A percentile compares a stretch with the other conserved stretches of the same genome.
phyloP scores from a whole-genome alignment of 2,113 vertebrate genomes.

The Pteronura brasiliensis region DNA sequence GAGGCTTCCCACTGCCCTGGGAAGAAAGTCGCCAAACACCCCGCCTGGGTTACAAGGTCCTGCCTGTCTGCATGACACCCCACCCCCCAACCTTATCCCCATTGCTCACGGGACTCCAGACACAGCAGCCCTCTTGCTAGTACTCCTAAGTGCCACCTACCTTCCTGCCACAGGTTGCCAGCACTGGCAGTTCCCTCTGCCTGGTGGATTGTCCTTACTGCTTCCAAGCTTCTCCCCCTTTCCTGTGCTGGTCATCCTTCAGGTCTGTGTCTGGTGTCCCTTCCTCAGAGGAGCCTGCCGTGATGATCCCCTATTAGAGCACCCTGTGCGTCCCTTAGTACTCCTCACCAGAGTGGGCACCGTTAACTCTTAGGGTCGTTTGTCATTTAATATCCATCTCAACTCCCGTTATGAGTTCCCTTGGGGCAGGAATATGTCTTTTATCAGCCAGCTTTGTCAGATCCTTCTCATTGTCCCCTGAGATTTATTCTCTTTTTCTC shows the following conservation, averaged over 20 bases:
- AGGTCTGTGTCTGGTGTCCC: neutral
- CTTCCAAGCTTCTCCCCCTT: rapidly evolving
- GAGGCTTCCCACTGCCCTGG: neutral
- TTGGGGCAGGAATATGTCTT: neutral
- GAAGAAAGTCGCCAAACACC: neutral
- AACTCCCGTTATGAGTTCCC: neutral
- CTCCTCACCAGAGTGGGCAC: neutral
- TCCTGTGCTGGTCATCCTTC: neutral
- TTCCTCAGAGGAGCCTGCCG: neutral
- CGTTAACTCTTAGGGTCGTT: neutral
- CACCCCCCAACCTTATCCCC: too few species aligned
- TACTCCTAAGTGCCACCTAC: too few species aligned
- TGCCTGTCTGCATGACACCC: neutral
- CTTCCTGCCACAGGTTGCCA: neutral
- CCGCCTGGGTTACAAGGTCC: neutral
- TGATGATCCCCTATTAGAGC: neutral
- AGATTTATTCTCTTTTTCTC: neutral
- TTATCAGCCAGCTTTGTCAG: neutral
- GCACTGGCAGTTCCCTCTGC: rapidly evolving
- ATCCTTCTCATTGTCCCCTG: neutral
- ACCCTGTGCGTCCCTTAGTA: rapidly evolving
- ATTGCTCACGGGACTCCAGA: neutral
- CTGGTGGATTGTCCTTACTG: neutral
- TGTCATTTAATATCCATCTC: neutral
- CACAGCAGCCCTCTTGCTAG: neutral